These are phyloP conservation scores for Chloroclystis v-ata DNA, from an alignment of 2,888 invertebrate genomes.

Conservation along the genomic window DNA sequence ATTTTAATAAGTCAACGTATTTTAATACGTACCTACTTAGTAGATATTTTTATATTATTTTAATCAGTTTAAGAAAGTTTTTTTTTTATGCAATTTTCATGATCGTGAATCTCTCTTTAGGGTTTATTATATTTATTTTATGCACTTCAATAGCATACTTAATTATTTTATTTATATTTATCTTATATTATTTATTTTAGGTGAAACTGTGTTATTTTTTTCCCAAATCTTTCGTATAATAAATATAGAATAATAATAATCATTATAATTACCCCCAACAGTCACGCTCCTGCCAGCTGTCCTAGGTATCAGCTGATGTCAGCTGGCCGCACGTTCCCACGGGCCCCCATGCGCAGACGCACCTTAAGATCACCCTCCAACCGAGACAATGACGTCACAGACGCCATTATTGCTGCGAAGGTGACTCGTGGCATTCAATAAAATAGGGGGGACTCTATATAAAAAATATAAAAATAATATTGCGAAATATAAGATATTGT, in stretches of 20 bases:
- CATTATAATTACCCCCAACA: slow-evolving; percentile 2
- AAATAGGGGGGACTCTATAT: slow-evolving; percentile 5
- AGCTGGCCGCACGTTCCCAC: slow-evolving; percentile 73
- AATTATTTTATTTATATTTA: too few relatives aligned
- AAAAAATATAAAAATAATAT: slow-evolving; percentile 3
- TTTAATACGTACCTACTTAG: too few relatives aligned
- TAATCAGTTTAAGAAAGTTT: too few relatives aligned
- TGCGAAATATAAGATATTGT: slow-evolving; percentile 11
- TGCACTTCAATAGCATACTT: too few relatives aligned
- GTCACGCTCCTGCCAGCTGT: slow-evolving; percentile 51
- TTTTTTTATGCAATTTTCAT: too few relatives aligned
- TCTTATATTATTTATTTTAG: background rate
- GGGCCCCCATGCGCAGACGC: slow-evolving; percentile 53
- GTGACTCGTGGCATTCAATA: slow-evolving; percentile 52
- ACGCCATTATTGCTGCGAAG: slow-evolving; percentile 33
- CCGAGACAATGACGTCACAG: slow-evolving; percentile 47
- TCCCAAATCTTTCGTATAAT: background rate
- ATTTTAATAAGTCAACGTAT: too few relatives aligned
- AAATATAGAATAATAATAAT: slow-evolving; percentile 1
- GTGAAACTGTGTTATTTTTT: background rate
- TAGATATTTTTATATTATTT: too few relatives aligned
- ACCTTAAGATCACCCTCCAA: slow-evolving; percentile 38
- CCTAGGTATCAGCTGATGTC: slow-evolving; percentile 46
- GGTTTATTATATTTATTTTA: too few relatives aligned
- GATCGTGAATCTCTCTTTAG: too few relatives aligned